Evolutionary conservation across 2,113 vertebrate genomes (phyloP).

Genomic region (Plecotus auritus): DNA sequence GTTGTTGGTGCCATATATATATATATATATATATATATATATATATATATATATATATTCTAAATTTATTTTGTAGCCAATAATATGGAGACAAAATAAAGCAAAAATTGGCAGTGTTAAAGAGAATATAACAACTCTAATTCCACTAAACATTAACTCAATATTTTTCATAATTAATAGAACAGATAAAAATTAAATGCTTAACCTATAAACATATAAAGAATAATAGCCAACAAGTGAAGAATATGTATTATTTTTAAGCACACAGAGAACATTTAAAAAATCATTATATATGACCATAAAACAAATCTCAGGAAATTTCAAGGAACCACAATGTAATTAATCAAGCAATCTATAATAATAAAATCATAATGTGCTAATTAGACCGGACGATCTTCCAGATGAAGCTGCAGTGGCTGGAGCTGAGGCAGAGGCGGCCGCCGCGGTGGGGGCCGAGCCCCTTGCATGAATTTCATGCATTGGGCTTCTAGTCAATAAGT

Average conservation of each 20-base stretch:
- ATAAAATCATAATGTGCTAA: too few species aligned
- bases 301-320: neutral
- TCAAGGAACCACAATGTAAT: neutral
- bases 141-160: neutral
- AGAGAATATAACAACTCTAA: neutral
- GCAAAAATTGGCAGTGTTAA: neutral
- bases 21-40: too few species aligned
- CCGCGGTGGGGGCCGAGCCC: too few species aligned
- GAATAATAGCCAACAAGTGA: neutral
- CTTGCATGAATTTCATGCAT: too few species aligned
- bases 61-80: neutral
- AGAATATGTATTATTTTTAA: neutral
- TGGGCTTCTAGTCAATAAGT: neutral
- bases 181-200: neutral
- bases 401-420: too few species aligned
- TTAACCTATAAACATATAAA: neutral
- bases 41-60: too few species aligned
- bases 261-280: neutral
- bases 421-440: too few species aligned
- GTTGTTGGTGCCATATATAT: too few species aligned
- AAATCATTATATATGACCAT: neutral
- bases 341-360: neutral
- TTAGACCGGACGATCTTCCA: too few species aligned
- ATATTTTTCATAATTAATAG: neutral
- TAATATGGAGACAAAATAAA: neutral